phyloP scores from a whole-genome alignment of 1,140 invertebrate genomes.

The Lethrus apterus region DNA sequence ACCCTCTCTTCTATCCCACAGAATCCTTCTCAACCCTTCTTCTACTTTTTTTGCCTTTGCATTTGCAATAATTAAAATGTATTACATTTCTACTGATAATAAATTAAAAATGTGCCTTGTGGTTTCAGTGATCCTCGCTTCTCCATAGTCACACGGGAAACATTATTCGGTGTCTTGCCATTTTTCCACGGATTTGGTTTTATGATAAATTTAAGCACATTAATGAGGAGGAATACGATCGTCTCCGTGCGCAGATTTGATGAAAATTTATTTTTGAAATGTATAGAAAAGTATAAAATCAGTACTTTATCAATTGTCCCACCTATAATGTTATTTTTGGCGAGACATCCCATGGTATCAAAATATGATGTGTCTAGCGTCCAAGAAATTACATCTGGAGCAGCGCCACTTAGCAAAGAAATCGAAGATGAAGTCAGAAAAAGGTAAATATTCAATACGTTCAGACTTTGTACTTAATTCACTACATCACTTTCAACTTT shows the following conservation, averaged over 20 bases:
- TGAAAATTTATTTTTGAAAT: constrained; percentile 36
- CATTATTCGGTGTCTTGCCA: neutral
- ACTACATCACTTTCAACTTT: no score
- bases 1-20: no score
- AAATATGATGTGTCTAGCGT: constrained; percentile 44
- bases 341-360: constrained; percentile 34
- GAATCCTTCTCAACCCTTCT: no score
- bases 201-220: constrained; percentile 13
- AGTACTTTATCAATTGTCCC: constrained; percentile 42
- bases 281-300: constrained; percentile 1
- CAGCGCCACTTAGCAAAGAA: constrained; percentile 30
- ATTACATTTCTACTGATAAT: neutral
- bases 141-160: neutral
- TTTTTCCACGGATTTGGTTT: constrained; percentile 12
- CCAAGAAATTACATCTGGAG: constrained; percentile 35
- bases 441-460: constrained; percentile 10
- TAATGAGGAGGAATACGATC: constrained; percentile 19
- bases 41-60: no score
- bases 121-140: constrained; percentile 23
- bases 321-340: constrained; percentile 41
- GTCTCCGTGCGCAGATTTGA: constrained; percentile 49
- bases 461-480: no score
- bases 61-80: neutral
- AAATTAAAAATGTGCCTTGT: no score
- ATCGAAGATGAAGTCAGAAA: constrained; percentile 20